phyloP scores from a whole-genome alignment of 1,140 invertebrate genomes.

The Drosophila pandora region DNA sequence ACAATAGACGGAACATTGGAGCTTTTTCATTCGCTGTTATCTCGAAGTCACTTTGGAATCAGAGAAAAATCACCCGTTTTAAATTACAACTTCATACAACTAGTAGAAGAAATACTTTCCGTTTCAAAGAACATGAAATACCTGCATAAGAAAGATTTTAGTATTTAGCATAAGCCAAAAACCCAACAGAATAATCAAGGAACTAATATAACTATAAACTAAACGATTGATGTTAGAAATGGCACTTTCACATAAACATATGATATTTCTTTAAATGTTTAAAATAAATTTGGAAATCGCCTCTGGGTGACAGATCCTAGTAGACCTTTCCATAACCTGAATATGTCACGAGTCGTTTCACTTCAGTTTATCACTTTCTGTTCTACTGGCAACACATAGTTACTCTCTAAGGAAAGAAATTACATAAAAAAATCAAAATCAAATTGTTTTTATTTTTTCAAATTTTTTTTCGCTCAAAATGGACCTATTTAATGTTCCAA shows the following conservation, averaged over 20 bases:
- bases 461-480: constrained; percentile 22
- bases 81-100: constrained; percentile 17
- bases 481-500: constrained; percentile 24
- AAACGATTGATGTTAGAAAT: constrained; percentile 55
- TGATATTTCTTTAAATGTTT: constrained; percentile 46
- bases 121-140: constrained; percentile 52
- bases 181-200: constrained; percentile 32
- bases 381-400: neutral
- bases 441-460: neutral
- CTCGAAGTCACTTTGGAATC: constrained; percentile 35
- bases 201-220: constrained; percentile 62
- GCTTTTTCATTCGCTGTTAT: constrained; percentile 39
- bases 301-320: constrained; percentile 18
- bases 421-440: neutral
- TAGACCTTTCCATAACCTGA: constrained; percentile 13
- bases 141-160: constrained; percentile 73
- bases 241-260: constrained; percentile 39
- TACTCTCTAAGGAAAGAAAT: neutral
- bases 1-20: constrained; percentile 53
- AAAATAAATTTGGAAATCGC: constrained; percentile 30
- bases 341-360: neutral
- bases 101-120: constrained; percentile 30
- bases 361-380: neutral
- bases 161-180: constrained; percentile 72
- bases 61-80: constrained; percentile 33